These are phyloP conservation scores for Chionis minor DNA, from an alignment of 2,113 vertebrate species.

Conservation along the genomic window DNA sequence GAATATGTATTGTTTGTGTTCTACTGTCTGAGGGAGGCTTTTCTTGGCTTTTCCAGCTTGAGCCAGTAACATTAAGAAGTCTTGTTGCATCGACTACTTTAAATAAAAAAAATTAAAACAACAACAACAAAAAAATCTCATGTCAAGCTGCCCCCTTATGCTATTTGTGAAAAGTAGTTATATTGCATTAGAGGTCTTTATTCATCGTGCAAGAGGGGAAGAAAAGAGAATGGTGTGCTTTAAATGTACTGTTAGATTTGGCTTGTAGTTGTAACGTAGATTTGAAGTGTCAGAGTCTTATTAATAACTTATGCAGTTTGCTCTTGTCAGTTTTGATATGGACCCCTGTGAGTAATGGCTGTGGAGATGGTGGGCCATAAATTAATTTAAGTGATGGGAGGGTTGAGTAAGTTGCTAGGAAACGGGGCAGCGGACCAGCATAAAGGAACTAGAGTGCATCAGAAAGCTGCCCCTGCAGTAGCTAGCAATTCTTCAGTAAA, in stretches of 20 bases:
- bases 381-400: slow-evolving; percentile 70
- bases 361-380: slow-evolving; percentile 68
- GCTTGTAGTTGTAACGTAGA: background rate
- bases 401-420: slow-evolving; percentile 82
- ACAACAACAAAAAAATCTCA: background rate
- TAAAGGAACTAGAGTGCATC: slow-evolving; percentile 31
- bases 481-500: slow-evolving; percentile 17
- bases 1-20: background rate
- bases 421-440: slow-evolving; percentile 56
- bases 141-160: background rate
- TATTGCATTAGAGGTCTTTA: background rate
- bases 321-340: slow-evolving; percentile 41
- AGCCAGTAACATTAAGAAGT: background rate
- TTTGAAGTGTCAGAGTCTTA: background rate
- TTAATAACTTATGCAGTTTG: slow-evolving; percentile 25
- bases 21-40: background rate
- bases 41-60: slow-evolving; percentile 16
- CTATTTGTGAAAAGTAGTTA: background rate
- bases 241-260: background rate
- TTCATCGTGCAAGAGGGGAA: background rate
- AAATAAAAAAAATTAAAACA: background rate
- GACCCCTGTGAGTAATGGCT: slow-evolving; percentile 61
- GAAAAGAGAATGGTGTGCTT: background rate
- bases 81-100: background rate
- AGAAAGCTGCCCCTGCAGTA: slow-evolving; percentile 64